Percentiles rank a stretch among this genome's conserved stretches.
Evolutionary conservation across 92 coral and sea anemone genomes (phyloP).

Genomic region (Metridium senile): DNA sequence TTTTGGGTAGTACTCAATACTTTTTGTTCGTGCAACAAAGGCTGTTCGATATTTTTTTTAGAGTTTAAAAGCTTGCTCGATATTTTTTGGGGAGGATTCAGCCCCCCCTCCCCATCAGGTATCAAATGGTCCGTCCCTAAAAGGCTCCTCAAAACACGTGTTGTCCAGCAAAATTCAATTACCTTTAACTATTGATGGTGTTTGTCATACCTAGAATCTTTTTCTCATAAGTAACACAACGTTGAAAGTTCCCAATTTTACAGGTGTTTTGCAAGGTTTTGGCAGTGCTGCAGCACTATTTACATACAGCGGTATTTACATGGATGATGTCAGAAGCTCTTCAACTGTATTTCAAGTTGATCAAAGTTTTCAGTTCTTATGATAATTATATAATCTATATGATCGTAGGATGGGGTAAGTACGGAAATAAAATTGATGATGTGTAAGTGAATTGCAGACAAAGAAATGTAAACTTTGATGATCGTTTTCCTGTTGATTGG

Average conservation of each 20-base stretch:
- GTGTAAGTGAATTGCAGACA: not conserved
- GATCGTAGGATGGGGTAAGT: constrained; percentile 52
- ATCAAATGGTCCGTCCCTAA: no score
- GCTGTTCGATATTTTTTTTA: no score
- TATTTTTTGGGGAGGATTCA: no score
- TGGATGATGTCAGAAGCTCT: constrained; percentile 57
- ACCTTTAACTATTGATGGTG: no score
- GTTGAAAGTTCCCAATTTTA: not conserved
- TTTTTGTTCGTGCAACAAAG: no score
- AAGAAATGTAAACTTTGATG: not conserved
- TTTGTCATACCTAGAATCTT: no score
- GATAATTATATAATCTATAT: constrained; percentile 21
- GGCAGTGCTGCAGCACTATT: constrained; percentile 42
- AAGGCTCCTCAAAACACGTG: no score
- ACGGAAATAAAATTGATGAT: no score
- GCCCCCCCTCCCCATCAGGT: no score
- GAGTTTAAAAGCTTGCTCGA: no score
- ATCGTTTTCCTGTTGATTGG: not conserved
- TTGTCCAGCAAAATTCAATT: no score
- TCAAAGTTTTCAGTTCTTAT: constrained; percentile 41
- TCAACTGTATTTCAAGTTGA: constrained; percentile 39
- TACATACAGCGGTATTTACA: constrained; percentile 41
- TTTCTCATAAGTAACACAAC: not conserved
- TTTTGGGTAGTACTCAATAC: no score
- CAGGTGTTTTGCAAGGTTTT: not conserved